Percentiles rank a stretch among this genome's conserved stretches.
Conservation (phyloP, 2,113 vertebrate genomes). For the Microcebus tavaratra region DNA sequence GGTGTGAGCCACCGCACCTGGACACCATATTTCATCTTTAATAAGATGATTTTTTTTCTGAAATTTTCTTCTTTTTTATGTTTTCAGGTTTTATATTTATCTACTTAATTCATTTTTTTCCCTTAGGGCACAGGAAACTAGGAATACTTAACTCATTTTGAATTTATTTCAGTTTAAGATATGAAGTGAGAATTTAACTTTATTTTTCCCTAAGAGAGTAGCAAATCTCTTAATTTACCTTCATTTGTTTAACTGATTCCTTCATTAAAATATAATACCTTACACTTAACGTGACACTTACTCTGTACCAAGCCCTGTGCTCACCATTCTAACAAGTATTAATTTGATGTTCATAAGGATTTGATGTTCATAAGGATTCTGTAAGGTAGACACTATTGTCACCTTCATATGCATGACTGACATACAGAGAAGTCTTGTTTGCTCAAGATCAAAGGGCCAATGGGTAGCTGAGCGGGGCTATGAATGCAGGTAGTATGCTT, state of each 20-base stretch:
- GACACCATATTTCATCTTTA: background rate
- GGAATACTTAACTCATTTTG: background rate
- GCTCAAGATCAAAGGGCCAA: background rate
- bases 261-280: background rate
- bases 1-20: too few species aligned
- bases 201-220: background rate
- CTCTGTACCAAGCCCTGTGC: background rate
- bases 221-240: background rate
- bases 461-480: background rate
- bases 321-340: constrained; percentile 20
- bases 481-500: background rate
- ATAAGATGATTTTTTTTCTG: background rate
- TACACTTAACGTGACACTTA: background rate
- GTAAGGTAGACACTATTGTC: background rate
- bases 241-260: background rate
- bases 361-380: background rate
- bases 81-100: background rate
- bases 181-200: background rate
- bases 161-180: background rate
- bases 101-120: background rate
- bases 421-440: background rate
- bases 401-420: background rate
- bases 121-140: too few species aligned
- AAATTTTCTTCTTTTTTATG: background rate
- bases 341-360: background rate